phyloP scores from a whole-genome alignment of 2,888 invertebrate genomes.

The Leptopterna dolabrata region DNA sequence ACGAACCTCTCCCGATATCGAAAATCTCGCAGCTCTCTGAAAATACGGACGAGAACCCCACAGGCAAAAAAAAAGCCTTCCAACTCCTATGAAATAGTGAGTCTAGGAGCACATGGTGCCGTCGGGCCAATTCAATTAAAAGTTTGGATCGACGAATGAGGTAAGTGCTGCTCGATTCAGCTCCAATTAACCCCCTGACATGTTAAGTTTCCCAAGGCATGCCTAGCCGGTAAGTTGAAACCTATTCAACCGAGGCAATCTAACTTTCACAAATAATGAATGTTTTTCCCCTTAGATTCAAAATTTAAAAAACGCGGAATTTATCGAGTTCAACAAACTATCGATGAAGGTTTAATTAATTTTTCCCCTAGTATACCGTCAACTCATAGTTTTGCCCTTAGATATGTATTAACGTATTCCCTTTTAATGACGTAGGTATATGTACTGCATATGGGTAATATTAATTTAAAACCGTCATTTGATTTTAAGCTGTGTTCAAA shows the following conservation, averaged over 20 bases:
- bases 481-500: too few relatives aligned
- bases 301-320: neutral
- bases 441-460: too few relatives aligned
- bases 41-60: too few relatives aligned
- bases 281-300: neutral
- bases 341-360: too few relatives aligned
- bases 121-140: slow-evolving; percentile 41
- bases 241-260: slow-evolving; percentile 28
- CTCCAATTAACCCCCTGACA: slow-evolving; percentile 44
- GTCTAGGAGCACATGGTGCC: slow-evolving; percentile 14
- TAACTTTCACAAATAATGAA: slow-evolving; percentile 28
- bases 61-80: neutral
- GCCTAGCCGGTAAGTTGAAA: slow-evolving; percentile 32
- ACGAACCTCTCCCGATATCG: too few relatives aligned
- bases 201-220: slow-evolving; percentile 35
- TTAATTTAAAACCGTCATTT: too few relatives aligned
- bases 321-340: neutral
- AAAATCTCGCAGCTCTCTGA: too few relatives aligned
- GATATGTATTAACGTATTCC: too few relatives aligned
- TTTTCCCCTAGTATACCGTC: too few relatives aligned
- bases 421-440: too few relatives aligned
- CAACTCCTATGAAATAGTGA: neutral
- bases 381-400: too few relatives aligned
- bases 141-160: slow-evolving; percentile 40
- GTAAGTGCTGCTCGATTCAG: slow-evolving; percentile 45